These are phyloP conservation scores for Brotula barbata DNA, from an alignment of 2,797 vertebrate genomes.

Conservation along the genomic window DNA sequence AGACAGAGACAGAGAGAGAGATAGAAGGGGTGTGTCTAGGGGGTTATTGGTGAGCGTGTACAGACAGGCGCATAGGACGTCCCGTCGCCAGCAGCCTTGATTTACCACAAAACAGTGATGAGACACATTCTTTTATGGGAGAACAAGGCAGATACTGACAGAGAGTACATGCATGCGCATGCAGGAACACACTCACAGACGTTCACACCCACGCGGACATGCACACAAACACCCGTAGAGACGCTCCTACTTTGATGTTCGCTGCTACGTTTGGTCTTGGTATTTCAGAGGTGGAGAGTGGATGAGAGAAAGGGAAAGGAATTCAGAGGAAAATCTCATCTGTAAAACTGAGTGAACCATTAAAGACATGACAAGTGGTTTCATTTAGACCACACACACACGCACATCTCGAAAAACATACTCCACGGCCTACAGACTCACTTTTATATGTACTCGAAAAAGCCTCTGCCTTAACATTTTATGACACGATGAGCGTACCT, in stretches of 20 bases:
- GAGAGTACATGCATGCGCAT: conserved; percentile 17
- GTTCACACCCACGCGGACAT: conserved; percentile 22
- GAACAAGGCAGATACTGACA: conserved; percentile 46
- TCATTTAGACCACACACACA: conserved; percentile 33
- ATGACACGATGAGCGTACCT: background rate
- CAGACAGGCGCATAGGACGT: conserved; percentile 69
- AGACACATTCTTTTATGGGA: conserved; percentile 64
- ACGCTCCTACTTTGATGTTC: conserved; percentile 58
- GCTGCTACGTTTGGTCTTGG: conserved; percentile 40
- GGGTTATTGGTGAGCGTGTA: conserved; percentile 68
- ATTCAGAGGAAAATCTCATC: conserved; percentile 45
- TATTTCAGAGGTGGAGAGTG: conserved; percentile 37
- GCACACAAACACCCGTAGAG: conserved; percentile 26
- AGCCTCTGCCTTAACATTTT: background rate
- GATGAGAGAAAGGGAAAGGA: conserved; percentile 38
- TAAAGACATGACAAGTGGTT: conserved; percentile 23
- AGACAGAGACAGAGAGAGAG: background rate
- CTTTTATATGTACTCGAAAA: conserved; percentile 22
- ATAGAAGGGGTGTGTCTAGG: conserved; percentile 23
- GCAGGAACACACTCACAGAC: conserved; percentile 39
- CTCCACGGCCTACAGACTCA: conserved; percentile 12
- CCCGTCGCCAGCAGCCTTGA: conserved; percentile 63
- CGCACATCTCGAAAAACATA: conserved; percentile 8
- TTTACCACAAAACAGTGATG: conserved; percentile 65
- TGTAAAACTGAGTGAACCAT: conserved; percentile 22